These are phyloP conservation scores for Abrostola tripartita DNA, from an alignment of 2,888 invertebrate genomes.

Conservation along the genomic window DNA sequence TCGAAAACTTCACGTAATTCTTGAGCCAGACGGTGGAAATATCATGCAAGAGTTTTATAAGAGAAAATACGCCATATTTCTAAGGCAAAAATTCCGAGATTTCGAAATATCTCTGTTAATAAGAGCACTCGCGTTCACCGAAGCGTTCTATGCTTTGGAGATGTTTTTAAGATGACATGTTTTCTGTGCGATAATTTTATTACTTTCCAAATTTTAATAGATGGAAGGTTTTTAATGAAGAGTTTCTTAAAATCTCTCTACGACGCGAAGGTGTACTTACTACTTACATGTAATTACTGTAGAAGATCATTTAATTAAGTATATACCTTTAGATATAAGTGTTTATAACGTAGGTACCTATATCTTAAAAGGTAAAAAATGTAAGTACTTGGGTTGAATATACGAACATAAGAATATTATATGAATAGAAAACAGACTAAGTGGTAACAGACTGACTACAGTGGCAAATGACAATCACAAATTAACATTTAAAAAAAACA, in stretches of 20 bases:
- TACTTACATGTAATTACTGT: no score
- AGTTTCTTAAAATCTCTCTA: neutral
- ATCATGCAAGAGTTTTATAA: constrained; percentile 7
- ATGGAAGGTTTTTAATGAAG: neutral
- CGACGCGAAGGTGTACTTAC: no score
- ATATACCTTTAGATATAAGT: no score
- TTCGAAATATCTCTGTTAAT: constrained; percentile 26
- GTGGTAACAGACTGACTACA: no score
- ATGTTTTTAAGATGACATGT: constrained; percentile 20
- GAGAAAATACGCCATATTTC: constrained; percentile 28
- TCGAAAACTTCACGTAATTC: constrained; percentile 2
- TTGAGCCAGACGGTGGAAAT: constrained; percentile 15
- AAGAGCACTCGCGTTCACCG: constrained; percentile 31
- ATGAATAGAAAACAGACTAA: no score
- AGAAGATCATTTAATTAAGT: no score
- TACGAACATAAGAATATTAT: no score
- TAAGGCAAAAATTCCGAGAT: constrained; percentile 29
- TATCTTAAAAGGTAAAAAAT: no score
- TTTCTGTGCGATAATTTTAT: constrained; percentile 10
- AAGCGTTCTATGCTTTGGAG: constrained; percentile 21
- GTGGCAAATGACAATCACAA: no score
- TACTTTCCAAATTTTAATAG: neutral
- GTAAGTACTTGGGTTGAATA: no score
- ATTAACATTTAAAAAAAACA: neutral
- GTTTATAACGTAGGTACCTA: no score